phyloP scores from a whole-genome alignment of 2,797 vertebrate genomes.

The Neosilurus hyrtlii region DNA sequence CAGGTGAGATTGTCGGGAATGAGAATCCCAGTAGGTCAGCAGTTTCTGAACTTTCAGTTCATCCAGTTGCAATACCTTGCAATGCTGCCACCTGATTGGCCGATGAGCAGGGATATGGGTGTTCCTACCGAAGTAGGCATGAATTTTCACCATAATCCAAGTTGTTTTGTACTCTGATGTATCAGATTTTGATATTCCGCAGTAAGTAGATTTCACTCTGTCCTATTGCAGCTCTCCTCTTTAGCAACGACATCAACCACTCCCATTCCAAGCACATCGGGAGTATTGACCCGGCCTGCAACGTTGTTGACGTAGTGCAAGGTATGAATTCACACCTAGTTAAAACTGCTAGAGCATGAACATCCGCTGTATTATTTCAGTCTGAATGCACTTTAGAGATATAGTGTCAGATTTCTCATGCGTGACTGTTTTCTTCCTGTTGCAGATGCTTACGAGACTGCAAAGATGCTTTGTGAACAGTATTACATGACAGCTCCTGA shows the following conservation, averaged over 20 bases:
- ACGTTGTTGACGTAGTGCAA: slow-evolving; percentile 81
- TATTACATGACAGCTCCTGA: slow-evolving; percentile 81
- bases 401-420: background rate
- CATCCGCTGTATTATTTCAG: background rate
- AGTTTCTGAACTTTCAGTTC: background rate
- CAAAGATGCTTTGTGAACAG: slow-evolving; percentile 85
- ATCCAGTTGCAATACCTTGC: too few relatives aligned
- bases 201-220: background rate
- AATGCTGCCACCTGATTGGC: background rate
- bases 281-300: slow-evolving; percentile 83
- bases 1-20: background rate
- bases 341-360: background rate
- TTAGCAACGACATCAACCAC: slow-evolving; percentile 79
- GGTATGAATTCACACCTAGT: slow-evolving; percentile 62
- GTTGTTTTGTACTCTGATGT: background rate
- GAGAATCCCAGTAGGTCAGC: background rate
- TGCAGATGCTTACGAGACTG: slow-evolving; percentile 85
- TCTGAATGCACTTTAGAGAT: background rate
- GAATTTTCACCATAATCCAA: background rate
- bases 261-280: slow-evolving; percentile 85
- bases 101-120: background rate
- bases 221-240: slow-evolving; percentile 74
- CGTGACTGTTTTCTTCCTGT: background rate
- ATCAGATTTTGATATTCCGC: background rate
- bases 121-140: background rate